Base-by-base conservation (phyloP, 2,888 invertebrate species). In the Microctonus hyperodae region DNA sequence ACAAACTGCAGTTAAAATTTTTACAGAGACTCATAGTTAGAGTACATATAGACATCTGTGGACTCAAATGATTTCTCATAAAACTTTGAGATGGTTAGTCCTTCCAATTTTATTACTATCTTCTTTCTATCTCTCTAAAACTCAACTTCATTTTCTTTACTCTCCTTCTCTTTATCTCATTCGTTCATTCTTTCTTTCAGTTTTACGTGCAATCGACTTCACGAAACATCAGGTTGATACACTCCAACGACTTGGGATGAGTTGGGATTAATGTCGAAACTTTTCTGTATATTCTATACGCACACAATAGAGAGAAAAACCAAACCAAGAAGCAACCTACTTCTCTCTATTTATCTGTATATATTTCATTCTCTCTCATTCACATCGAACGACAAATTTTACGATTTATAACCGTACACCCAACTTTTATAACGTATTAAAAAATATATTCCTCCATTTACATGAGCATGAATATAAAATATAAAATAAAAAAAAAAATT, bases 41-140 rank as follows among this genome's bases (percentile, higher is more conserved):
- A 37, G 23, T 53, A 28, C 35, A 37, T n/a, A 62, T 28, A 28
- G 3, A 28, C 4, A 28, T 5, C 13, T 53, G 51, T 23, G 37
- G 40, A 25, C 16, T 53, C 62, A 10, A 55, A 66, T 66, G 62
- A 62, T 67, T 62, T 56, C 62, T 50, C 66, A 62, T 67, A 62
- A 67, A 67, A 67, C 57, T 66, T 62, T 67, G 44, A 53, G 58
- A 58, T 61, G 40, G 31, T 57, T 48, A 28, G 62, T 67, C 48
- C 61, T 62, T 62, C 63, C 58, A 56, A 51, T 62, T 67, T 67
- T 67, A 67, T 67, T 62, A 48, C 62, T 23, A 44, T 44, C 53
- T 40, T 37, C 53, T 62, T 37, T 51, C 53, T 62, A 23, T 33
- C 28, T 37, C 13, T n/a, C 7, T 44, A 44, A n/a, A n/a, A 44